A percentile compares a stretch with the other conserved stretches of the same genome.
These are phyloP conservation scores for Bagarius yarrelli DNA, from an alignment of 2,113 vertebrate genomes.

Conservation along the genomic window DNA sequence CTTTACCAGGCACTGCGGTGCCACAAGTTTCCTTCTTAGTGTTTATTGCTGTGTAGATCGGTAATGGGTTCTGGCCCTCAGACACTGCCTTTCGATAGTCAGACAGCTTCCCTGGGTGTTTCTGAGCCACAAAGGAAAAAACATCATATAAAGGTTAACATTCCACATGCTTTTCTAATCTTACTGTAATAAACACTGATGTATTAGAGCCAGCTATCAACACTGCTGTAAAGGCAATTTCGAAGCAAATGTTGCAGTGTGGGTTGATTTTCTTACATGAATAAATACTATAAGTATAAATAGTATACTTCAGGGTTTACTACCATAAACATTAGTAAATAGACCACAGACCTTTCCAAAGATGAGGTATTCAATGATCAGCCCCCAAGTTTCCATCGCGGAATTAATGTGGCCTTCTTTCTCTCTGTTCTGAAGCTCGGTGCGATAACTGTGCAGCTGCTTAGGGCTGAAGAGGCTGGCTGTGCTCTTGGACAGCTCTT, in stretches of 20 bases:
- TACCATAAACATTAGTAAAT: too few relatives aligned
- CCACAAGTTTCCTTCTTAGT: slow-evolving; percentile 72
- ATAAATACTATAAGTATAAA: too few relatives aligned
- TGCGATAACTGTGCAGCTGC: slow-evolving; percentile 70
- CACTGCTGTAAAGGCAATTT: too few relatives aligned
- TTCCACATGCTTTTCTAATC: too few relatives aligned
- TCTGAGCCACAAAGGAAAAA: slow-evolving; percentile 57
- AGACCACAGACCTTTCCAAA: slow-evolving; percentile 76
- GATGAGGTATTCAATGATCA: slow-evolving; percentile 78
- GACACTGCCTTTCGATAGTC: slow-evolving; percentile 75
- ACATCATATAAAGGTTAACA: too few relatives aligned
- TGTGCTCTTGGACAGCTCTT: slow-evolving; percentile 68
- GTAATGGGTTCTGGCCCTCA: slow-evolving; percentile 81
- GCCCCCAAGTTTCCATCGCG: slow-evolving; percentile 77
- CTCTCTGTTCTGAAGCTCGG: slow-evolving; percentile 67
- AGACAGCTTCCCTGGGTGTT: slow-evolving; percentile 69
- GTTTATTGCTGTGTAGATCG: slow-evolving; percentile 83
- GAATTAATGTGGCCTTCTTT: slow-evolving; percentile 62
- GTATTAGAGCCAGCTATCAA: too few relatives aligned
- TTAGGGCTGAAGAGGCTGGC: slow-evolving; percentile 66
- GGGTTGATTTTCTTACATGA: too few relatives aligned
- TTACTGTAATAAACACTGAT: too few relatives aligned
- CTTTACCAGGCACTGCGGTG: slow-evolving; percentile 44
- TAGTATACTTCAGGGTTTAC: too few relatives aligned
- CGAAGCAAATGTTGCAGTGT: too few relatives aligned